Percentiles rank a stretch among this genome's conserved stretches.
Evolutionary conservation across 2,113 vertebrate species (phyloP).

Genomic region (Hippocampus barbouri): DNA sequence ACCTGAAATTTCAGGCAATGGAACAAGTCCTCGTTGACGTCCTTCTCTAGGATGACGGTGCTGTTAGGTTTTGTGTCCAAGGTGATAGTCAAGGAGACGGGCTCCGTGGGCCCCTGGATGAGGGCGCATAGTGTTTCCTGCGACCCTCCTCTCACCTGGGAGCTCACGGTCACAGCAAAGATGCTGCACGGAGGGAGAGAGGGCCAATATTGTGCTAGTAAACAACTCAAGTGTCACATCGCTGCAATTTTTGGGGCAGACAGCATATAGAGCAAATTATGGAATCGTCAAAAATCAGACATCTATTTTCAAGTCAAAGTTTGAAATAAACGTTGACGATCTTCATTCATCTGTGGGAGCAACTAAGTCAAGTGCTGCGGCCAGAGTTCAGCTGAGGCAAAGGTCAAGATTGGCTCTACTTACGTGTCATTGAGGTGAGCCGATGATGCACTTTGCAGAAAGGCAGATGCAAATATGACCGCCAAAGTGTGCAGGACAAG

Average conservation of each 20-base stretch:
- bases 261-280: no score
- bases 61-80: slow-evolving; percentile 11
- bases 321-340: no score
- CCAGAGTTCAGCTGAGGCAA: no score
- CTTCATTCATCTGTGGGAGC: no score
- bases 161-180: slow-evolving; percentile 65
- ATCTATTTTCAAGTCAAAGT: no score
- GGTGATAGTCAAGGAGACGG: slow-evolving; percentile 28
- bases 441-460: slow-evolving; percentile 30
- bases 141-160: slow-evolving; percentile 50
- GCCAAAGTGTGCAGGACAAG: slow-evolving; percentile 23
- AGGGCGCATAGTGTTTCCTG: slow-evolving; percentile 66
- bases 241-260: not conserved
- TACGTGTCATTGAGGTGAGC: slow-evolving; percentile 47
- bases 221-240: not conserved
- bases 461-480: slow-evolving; percentile 14
- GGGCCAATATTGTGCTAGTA: not conserved
- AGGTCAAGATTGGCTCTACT: slow-evolving; percentile 16
- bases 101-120: slow-evolving; percentile 25
- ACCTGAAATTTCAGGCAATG: slow-evolving; percentile 65
- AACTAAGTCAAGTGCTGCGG: no score
- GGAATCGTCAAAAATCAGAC: no score
- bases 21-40: slow-evolving; percentile 41
- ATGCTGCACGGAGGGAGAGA: slow-evolving; percentile 46
- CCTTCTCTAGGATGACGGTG: slow-evolving; percentile 36